A percentile compares a stretch with the other conserved stretches of the same genome.
Evolutionary conservation across 1,140 invertebrate species (phyloP).

Genomic region (Pristionchus pacificus): DNA sequence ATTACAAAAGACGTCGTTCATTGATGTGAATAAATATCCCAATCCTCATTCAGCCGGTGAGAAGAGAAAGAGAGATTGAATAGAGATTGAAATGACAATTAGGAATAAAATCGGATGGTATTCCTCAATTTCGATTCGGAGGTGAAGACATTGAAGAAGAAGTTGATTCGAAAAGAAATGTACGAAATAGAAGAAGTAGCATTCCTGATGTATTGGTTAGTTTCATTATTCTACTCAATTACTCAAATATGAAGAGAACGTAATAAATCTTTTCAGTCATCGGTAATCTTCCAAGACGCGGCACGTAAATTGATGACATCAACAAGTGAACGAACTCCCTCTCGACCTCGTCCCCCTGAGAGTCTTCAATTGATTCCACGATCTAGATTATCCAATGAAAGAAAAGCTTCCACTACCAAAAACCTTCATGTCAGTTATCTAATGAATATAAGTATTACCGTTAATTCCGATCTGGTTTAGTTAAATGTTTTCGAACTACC

Average conservation of each 20-base stretch:
- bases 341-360: slow-evolving; percentile 18
- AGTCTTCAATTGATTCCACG: slow-evolving; percentile 30
- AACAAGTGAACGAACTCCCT: background rate
- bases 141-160: slow-evolving; percentile 28
- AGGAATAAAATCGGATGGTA: slow-evolving; percentile 6
- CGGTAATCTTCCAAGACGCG: slow-evolving; percentile 40
- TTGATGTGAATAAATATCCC: slow-evolving; percentile 23
- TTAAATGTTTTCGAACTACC: slow-evolving; percentile 27
- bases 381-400: slow-evolving; percentile 12
- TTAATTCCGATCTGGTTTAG: slow-evolving; percentile 6
- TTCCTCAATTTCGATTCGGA: slow-evolving; percentile 31
- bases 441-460: background rate
- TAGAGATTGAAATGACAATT: slow-evolving; percentile 4
- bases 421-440: slow-evolving; percentile 26
- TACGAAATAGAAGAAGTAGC: slow-evolving; percentile 38
- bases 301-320: slow-evolving; percentile 39
- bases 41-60: slow-evolving; percentile 1
- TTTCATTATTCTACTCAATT: too few species aligned
- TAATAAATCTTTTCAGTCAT: slow-evolving; percentile 17
- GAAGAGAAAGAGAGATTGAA: slow-evolving; percentile 5
- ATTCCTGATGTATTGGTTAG: slow-evolving; percentile 45
- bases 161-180: slow-evolving; percentile 21
- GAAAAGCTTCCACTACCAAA: slow-evolving; percentile 8
- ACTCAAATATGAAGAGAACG: slow-evolving; percentile 10
- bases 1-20: slow-evolving; percentile 25